These are phyloP conservation scores for Belonocnema kinseyi DNA, from an alignment of 1,140 invertebrate genomes.

Conservation along the genomic window DNA sequence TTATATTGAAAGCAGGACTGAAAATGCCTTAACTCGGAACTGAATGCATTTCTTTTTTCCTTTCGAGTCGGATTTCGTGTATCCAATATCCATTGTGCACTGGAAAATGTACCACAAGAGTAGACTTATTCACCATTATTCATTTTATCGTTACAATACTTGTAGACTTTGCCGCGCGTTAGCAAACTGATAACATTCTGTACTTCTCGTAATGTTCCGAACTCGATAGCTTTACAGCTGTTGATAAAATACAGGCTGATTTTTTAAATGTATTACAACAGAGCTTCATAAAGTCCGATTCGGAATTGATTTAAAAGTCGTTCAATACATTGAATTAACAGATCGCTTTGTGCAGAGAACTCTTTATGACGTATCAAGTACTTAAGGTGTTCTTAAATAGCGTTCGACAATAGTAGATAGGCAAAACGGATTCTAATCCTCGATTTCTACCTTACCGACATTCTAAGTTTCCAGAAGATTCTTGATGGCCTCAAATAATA, in stretches of 20 bases:
- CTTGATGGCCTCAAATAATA: too few species aligned
- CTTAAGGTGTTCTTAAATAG: not conserved
- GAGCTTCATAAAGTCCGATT: constrained; percentile 28
- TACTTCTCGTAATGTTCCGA: constrained; percentile 10
- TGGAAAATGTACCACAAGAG: not conserved
- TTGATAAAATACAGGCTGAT: not conserved
- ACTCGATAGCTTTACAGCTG: constrained; percentile 22
- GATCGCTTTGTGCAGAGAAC: not conserved
- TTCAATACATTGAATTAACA: not conserved
- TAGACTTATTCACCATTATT: constrained; percentile 9
- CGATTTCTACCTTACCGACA: too few species aligned
- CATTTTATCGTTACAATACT: constrained; percentile 26
- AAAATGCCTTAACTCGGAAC: constrained; percentile 22
- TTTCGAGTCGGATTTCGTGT: not conserved
- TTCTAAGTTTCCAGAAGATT: too few species aligned
- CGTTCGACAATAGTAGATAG: too few species aligned
- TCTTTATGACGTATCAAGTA: not conserved
- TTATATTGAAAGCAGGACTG: constrained; percentile 20
- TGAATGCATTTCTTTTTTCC: constrained; percentile 9
- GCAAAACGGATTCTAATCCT: too few species aligned
- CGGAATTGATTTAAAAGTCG: not conserved
- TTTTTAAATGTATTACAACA: constrained; percentile 14
- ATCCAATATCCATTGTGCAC: constrained; percentile 17
- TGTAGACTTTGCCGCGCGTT: constrained; percentile 21
- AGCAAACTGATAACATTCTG: constrained; percentile 16